phyloP scores from a whole-genome alignment of 2,797 vertebrate genomes.

The Amazona ochrocephala region DNA sequence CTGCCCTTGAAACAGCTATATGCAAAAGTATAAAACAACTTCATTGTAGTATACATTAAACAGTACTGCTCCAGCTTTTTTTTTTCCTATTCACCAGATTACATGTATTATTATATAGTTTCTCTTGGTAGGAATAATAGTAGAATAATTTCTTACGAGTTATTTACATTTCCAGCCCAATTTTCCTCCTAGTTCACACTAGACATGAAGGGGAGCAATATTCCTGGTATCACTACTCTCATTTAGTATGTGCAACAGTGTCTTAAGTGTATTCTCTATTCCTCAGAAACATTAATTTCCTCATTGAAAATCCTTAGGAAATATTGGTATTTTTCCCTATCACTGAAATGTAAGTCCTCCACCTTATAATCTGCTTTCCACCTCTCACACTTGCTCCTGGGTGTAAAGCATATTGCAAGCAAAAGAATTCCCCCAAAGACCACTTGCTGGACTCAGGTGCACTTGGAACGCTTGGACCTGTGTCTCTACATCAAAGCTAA shows the following conservation, averaged over 20 bases:
- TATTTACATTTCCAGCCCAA: not conserved
- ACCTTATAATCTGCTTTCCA: not conserved
- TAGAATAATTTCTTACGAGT: not conserved
- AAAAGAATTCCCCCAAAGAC: not conserved
- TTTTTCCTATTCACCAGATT: not conserved
- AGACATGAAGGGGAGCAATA: not conserved
- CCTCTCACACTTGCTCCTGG: not conserved
- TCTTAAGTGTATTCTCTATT: not conserved
- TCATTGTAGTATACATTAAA: not conserved
- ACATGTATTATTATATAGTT: not conserved
- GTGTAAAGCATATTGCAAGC: not conserved
- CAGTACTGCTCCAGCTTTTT: not conserved
- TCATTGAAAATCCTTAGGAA: not conserved
- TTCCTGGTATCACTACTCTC: not conserved
- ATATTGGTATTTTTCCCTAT: not conserved
- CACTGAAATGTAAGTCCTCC: not conserved
- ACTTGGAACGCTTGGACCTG: not conserved
- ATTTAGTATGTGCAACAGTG: fast-evolving
- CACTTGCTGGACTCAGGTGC: not conserved
- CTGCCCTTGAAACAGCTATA: not conserved
- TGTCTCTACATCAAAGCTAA: not conserved
- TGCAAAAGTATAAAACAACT: not conserved
- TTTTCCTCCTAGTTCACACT: not conserved
- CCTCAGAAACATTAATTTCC: not conserved
- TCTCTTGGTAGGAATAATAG: not conserved